A percentile compares a stretch with the other conserved stretches of the same genome.
phyloP scores from a whole-genome alignment of 2,888 invertebrate species.

The Eurytoma adleriae region DNA sequence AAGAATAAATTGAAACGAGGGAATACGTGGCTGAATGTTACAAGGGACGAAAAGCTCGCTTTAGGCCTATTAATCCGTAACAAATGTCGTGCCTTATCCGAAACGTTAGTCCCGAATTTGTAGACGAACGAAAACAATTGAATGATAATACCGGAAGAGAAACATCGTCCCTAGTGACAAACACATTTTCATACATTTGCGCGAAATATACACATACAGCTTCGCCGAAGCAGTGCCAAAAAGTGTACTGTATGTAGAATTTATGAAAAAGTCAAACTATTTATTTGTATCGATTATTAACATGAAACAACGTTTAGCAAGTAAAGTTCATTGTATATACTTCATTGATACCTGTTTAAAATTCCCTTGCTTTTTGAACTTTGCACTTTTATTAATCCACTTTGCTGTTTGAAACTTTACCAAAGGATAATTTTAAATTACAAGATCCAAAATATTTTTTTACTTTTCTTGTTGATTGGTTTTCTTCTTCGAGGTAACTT shows the following conservation, averaged over 20 bases:
- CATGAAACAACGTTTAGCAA: conserved; percentile 54
- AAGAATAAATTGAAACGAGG: conserved; percentile 24
- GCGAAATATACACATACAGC: conserved; percentile 23
- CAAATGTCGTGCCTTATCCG: conserved; percentile 66
- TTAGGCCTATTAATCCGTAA: conserved; percentile 61
- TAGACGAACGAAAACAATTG: conserved; percentile 38
- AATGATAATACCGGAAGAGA: conserved; percentile 10
- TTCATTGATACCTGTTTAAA: conserved; percentile 24
- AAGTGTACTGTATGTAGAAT: conserved; percentile 47
- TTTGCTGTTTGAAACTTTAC: no score
- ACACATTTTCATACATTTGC: not conserved
- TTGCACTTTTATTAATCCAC: no score
- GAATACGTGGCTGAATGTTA: not conserved
- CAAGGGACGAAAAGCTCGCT: conserved; percentile 56
- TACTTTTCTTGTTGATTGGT: not conserved
- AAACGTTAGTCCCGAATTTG: conserved; percentile 58
- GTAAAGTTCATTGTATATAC: conserved; percentile 38
- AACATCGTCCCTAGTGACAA: conserved; percentile 8
- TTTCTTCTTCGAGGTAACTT: no score
- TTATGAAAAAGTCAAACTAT: conserved; percentile 47
- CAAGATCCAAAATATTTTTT: not conserved
- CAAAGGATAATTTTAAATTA: not conserved
- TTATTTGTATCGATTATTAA: conserved; percentile 55
- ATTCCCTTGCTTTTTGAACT: not conserved
- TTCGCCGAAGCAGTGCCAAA: conserved; percentile 52